phyloP scores from a whole-genome alignment of 2,888 invertebrate genomes.

The Xestia rhomboidea region DNA sequence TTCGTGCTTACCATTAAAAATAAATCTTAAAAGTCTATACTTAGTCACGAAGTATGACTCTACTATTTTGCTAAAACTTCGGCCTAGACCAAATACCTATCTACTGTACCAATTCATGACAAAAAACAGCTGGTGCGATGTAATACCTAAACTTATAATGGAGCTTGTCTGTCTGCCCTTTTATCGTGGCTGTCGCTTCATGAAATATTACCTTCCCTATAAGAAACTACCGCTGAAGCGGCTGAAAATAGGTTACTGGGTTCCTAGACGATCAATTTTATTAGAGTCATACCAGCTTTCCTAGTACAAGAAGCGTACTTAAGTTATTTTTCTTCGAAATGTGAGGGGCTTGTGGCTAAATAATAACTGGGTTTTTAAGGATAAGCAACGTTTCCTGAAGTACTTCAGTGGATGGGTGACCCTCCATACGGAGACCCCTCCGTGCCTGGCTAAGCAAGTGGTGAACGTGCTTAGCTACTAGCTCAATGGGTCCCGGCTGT shows the following conservation, averaged over 20 bases:
- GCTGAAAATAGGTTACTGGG: constrained; percentile 31
- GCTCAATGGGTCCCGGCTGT: not conserved
- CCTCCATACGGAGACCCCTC: not conserved
- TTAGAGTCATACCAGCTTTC: not conserved
- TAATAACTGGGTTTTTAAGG: not conserved
- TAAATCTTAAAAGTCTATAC: not conserved
- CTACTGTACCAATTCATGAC: not conserved
- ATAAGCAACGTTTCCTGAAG: not conserved
- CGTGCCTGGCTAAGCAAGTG: not conserved
- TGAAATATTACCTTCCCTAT: constrained; percentile 33
- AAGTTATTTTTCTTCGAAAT: not conserved
- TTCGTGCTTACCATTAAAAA: not conserved
- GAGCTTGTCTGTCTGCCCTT: constrained; percentile 28
- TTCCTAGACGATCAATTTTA: constrained; percentile 27
- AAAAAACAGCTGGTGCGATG: not conserved
- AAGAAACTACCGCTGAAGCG: not conserved
- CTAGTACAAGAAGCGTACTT: not conserved
- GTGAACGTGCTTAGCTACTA: no score
- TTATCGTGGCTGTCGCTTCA: constrained; percentile 1
- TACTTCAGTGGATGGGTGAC: not conserved
- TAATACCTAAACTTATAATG: constrained; percentile 30
- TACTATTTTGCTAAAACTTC: not conserved
- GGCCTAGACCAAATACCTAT: not conserved
- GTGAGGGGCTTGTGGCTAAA: not conserved
- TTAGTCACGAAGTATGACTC: not conserved